Conservation (phyloP, 2,888 invertebrate species). For the Diabrotica balteata region DNA sequence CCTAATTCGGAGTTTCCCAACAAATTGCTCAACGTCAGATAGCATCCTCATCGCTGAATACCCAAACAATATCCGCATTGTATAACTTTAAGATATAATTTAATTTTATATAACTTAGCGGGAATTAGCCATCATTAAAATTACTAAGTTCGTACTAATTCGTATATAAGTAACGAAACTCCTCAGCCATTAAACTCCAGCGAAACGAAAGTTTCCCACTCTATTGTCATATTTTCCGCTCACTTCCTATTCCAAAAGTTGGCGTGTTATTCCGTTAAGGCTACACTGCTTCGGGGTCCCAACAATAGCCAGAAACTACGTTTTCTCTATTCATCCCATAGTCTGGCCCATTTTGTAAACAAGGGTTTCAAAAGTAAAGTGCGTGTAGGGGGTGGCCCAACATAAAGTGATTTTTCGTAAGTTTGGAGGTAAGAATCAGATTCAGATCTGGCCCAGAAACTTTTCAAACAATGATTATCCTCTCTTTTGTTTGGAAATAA, state of each 20-base stretch:
- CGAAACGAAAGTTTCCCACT: conserved; percentile 25
- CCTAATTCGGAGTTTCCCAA: too few relatives aligned
- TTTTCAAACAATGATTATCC: too few relatives aligned
- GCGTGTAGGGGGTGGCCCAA: conserved; percentile 2
- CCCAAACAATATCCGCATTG: conserved; percentile 6
- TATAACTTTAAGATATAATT: conserved; percentile 21
- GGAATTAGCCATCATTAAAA: conserved; percentile 24
- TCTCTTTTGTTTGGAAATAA: too few relatives aligned
- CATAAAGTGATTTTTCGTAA: too few relatives aligned
- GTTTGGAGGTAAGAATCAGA: too few relatives aligned
- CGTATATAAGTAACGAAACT: conserved; percentile 26
- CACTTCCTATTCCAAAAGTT: conserved; percentile 24
- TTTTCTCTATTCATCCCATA: conserved; percentile 25
- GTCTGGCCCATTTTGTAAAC: conserved; percentile 24
- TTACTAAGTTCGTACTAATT: conserved; percentile 26
- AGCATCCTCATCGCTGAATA: not conserved
- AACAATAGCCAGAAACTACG: conserved; percentile 30
- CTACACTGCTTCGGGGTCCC: conserved; percentile 17
- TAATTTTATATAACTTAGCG: conserved; percentile 9
- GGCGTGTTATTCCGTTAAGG: conserved; percentile 24
- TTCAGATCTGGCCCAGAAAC: too few relatives aligned
- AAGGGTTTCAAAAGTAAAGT: conserved; percentile 21
- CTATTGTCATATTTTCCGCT: conserved; percentile 29
- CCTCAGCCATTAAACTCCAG: conserved; percentile 24
- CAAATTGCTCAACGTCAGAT: not conserved